Evolutionary conservation across 2,888 invertebrate species (phyloP), one percentile per base, ranked within the genome.

Genomic region (Protonemura montana): DNA sequence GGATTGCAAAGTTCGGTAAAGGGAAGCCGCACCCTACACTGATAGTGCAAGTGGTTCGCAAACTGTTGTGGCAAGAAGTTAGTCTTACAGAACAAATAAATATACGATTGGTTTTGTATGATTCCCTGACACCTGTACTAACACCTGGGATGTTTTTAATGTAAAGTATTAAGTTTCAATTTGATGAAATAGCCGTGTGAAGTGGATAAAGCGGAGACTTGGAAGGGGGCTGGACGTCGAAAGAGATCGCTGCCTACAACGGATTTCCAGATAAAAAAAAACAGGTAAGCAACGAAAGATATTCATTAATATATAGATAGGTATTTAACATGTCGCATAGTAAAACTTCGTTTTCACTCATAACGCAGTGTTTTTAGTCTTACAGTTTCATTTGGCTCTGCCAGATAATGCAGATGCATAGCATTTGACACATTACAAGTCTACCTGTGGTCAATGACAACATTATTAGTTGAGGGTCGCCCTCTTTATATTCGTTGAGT

Each of bases 11-110:
- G 88, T 88, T 89, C 88, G 89, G 89, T 89, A 88, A 88, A 89
- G 88, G 89, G 89, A 89, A 89, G 89, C 89, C 89, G 89, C 89
- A 89, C 89, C 89, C 89, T 89, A 83, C 87, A 82, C 84, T 78
- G 87, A 85, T 86, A 87, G 85, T 88, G 87, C 86, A 86, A 28
- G 77, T 87, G 59, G 59, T 59, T 59, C 59, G 85, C 85, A 86
- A 87, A 88, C 86, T 86, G 87, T 85, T 85, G 81, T 86, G 78
- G 77, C 35, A 42, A 86, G 81, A 42, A 84, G 35, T 85, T 87
- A 86, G 86, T 42, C 81, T 88, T 86, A 82, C 76, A 84, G 35
- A 82, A 80, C 86, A 82, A 85, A 42, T 88, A 78, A 82, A 35
- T 30, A 85, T 87, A 85, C 83, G 84, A 81, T 85, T 86, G 84